Base-by-base conservation (phyloP, 2,797 vertebrate species). In the Lacerta viridis region DNA sequence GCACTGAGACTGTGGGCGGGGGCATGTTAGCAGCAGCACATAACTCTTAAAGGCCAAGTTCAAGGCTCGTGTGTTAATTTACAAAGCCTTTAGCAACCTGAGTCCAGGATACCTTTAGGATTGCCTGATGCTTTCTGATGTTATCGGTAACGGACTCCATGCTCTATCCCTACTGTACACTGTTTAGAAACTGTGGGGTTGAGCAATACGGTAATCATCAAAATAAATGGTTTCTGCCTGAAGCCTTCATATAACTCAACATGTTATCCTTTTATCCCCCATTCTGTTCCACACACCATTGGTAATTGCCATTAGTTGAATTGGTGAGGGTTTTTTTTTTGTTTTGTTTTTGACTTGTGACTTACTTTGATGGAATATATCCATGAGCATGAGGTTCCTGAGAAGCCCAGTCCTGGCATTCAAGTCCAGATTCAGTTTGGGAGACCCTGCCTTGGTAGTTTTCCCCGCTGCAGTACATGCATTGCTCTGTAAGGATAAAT, bases 391-490 rank as follows among this genome's bases (percentile, higher is more conserved):
- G 98, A 76, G 99, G 98, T 1, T 89, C 88, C 96, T 99, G 99
- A 2, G 97, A 96, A 93, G 97, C 97, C 99, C 99, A 99, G 75
- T 87, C 95, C 90, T 99, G 99, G 94, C 99, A 99, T 78, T 96
- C 94, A 55, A 88, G 90, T 69, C 98, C 98, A 7, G 96, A 98
- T 9, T 61, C 86, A 0, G 98, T 99, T 82, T 88, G 97, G 79
- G 98, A 95, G 90, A 97, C 89, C 88, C 97, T 98, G 17, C 99
- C 99, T 7, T 95, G 97, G 90, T 99, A 99, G 90, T 98, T 93
- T 95, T 99, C 98, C 15, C 99, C 99, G 23, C 96, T 99, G 97
- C 99, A 99, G 23, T 98, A 93, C 85, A 99, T 99, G 55, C 99
- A 99, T 69, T 98, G 98, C 75, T 98, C 99, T 99, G 95, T 20